These are phyloP conservation scores for Nixonia krombeini DNA, from an alignment of 1,140 invertebrate genomes.

Conservation along the genomic window DNA sequence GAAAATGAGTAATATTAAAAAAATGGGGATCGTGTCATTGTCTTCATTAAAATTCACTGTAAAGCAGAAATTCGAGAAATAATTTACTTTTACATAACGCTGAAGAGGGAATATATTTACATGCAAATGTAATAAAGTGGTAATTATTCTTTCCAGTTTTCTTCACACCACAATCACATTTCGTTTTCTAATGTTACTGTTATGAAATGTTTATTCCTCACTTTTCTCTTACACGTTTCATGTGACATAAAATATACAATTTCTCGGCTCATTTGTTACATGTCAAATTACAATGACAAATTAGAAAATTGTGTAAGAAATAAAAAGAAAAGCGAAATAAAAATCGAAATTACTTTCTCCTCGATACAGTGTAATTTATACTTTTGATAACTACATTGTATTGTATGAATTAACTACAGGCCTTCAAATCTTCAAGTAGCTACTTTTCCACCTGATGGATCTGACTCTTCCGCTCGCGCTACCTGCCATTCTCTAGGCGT, in stretches of 20 bases:
- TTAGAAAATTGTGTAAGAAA: not conserved
- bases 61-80: too few relatives aligned
- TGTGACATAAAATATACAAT: not conserved
- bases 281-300: not conserved
- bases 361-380: slow-evolving; percentile 1
- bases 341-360: slow-evolving; percentile 15
- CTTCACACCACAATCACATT: too few relatives aligned
- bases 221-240: not conserved
- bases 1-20: too few relatives aligned
- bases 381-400: slow-evolving; percentile 1
- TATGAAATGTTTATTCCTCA: not conserved
- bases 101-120: too few relatives aligned
- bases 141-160: too few relatives aligned
- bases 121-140: too few relatives aligned
- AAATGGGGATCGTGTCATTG: too few relatives aligned
- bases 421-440: not conserved
- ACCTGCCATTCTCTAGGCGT: not conserved
- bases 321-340: slow-evolving; percentile 13
- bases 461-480: slow-evolving; percentile 11
- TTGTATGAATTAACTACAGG: not conserved
- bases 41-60: too few relatives aligned
- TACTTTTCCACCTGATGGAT: slow-evolving; percentile 6
- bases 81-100: too few relatives aligned
- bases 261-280: not conserved
- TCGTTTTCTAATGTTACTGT: too few relatives aligned